Base-by-base conservation (phyloP, 2,113 vertebrate genomes). In the Pycnonotus jocosus region DNA sequence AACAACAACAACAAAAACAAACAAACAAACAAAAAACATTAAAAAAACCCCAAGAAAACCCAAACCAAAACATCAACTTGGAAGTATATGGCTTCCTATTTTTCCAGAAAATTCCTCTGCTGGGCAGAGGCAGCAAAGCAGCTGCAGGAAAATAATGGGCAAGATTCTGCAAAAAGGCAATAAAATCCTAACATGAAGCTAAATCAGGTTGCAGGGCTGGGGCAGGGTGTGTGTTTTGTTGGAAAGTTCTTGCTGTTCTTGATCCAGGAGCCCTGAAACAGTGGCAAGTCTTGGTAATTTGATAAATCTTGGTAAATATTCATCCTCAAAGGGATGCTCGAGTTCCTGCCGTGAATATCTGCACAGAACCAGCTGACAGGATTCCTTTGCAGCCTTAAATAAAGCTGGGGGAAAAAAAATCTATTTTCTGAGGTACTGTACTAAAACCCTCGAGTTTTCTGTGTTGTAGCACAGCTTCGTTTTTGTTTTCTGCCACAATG, bases 401-500 rank as follows among this genome's bases (percentile, higher is more conserved):
- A 77, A 72, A 38, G 0, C 37, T 40, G 22, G 7, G 14, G 3
- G 35, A 61, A 92, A 40, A 25, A 78, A 94, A 74, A 89, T 44
- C 28, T 10, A 3, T 78, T 79, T 73, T 73, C 25, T 30, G 21
- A 48, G 19, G 10, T 10, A 4, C 4, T 68, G 3, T 23, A 22
- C 4, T 33, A 30, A 64, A 84, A 40, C 5, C 7, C 2, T 11
- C 1, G 0, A 12, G 1, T 85, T 44, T 80, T 71, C 30, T 74
- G 12, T 71, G 16, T 33, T 81, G 45, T 45, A 44, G 35, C 15
- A 37, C 8, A 33, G 7, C 12, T 37, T 53, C 21, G 6, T 16
- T 50, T 33, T 42, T 28, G 9, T 17, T 20, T 12, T 8, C 4
- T 18, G 2, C 10, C 6, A 9, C 3, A 5, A 1, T n/a, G 19